Base-by-base conservation (phyloP, 2,797 vertebrate species). In the Kryptolebias ocellatus region DNA sequence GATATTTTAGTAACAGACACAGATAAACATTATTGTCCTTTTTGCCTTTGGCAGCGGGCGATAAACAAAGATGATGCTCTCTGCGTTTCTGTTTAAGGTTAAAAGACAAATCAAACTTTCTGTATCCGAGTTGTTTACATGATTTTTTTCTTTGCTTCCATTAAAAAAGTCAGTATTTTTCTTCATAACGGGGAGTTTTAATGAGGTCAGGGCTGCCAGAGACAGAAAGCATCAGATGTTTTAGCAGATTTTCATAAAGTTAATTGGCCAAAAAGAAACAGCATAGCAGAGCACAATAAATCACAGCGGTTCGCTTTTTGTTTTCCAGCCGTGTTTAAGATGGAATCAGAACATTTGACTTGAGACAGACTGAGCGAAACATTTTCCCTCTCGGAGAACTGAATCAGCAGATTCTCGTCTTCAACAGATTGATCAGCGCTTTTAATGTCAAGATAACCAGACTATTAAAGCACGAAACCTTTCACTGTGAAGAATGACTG, bases 221-320 rank as follows among this genome's bases (percentile, higher is more conserved):
- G 27, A n/a, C 39, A 12, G 39, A 42, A 42, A 42, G 11, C 11
- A 12, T 39, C 5, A 39, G 10, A 47, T 29, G 66, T 34, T 53
- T 60, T 47, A 46, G 42, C 57, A 37, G 50, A 42, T 46, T 69
- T 69, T 37, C 54, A n/a, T 53, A 61, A 69, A 60, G 50, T 39
- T 61, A 60, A n/a, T 49, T 24, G 47, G 58, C 29, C 29, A 49
- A 47, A n/a, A 29, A 69, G 57, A 52, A 27, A 46, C 42, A 17
- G 44, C 42, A 53, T n/a, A 42, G 46, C 31, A 50, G 54, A 18
- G n/a, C 42, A 50, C 45, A 44, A 34, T 34, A 15, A 29, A 17
- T 42, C 39, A 42, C 14, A 12, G 14, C 3, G 39, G 39, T 9
- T 34, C 5, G 31, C 31, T 34, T 34, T 12, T 69, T 44, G 54